Base-by-base conservation (phyloP, 92 coral and sea anemone species). In the Epizoanthus ramosus region DNA sequence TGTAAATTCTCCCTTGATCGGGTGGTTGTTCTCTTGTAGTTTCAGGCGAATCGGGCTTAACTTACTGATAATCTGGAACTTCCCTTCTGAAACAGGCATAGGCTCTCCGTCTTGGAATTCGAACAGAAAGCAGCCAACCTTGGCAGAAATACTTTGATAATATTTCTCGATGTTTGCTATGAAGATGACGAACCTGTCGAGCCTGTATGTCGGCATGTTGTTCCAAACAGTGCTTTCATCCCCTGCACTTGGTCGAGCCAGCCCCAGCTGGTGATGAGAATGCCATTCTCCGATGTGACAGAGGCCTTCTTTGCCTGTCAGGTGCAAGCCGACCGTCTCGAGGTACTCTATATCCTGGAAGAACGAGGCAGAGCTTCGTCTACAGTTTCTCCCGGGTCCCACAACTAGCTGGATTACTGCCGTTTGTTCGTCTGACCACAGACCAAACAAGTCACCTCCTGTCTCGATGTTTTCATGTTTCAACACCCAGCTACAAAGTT, bases 261-360 rank as follows among this genome's bases (percentile, higher is more conserved):
- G 61, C 28, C 80, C 88, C 15, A 85, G 88, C 47, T 81, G 90
- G 68, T 95, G 98, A 75, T 95, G 98, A 4, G 98, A 95, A 85
- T 95, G 98, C 98, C 98, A 95, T 79, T 95, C 97, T n/a, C 98
- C 98, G 53, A 95, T 92, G 85, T 95, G 94, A 41, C 98, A 95
- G 57, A 95, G 74, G 57, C 97, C 97, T 69, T 95, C 92, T 3
- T 69, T 59, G 8, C 63, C 57, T 3, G 98, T 92, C 72, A 95
- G 66, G 28, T 73, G 68, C 33, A 86, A 63, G 23, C 97, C 95
- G 22, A 90, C 92, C 1, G 71, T 79, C 28, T 80, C 89, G 18
- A 95, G 92, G 84, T 95, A 92, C 15, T 71, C 81, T 8, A 89
- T 81, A 79, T 95, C 98, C 83, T 95, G 98, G 65, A 71, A 92